Base-by-base conservation (phyloP, 2,797 vertebrate species). In the Dallia pectoralis region DNA sequence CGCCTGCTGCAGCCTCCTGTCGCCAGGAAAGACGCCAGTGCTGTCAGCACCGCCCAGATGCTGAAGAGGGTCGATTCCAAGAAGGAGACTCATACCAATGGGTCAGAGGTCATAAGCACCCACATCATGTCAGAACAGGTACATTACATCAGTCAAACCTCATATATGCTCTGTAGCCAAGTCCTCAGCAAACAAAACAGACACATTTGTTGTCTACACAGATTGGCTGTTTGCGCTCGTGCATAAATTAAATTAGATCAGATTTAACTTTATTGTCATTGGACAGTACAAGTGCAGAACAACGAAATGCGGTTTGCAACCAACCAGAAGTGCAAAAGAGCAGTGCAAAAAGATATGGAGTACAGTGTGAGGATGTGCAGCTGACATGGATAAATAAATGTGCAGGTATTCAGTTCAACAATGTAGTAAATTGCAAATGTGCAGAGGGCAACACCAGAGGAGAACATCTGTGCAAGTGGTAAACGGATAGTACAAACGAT, bases 41-140 rank as follows among this genome's bases (percentile, higher is more conserved):
- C 93, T 0, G 82, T 93, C 5, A 87, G 70, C 47, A 82, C 86
- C 53, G 92, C 92, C 67, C 93, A 92, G 0, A 91, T 90, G 70
- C 30, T 92, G 73, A 96, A 91, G 92, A 95, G 93, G 86, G 80
- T 89, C 0, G 94, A 96, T 71, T 76, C 85, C 4, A 94, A 90
- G 32, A 72, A 87, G 4, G 92, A 93, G 6, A 30, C 89, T n/a
- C 91, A 93, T 53, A 87, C 89, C 0, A 93, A 93, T 6, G 93
- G 91, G 40, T 90, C 92, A 0, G 91, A 92, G 62, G 61, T 83
- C 27, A 89, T 27, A 27, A 67, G 70, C 74, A 32, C 88, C 64
- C 68, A 82, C 77, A 71, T 87, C 76, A 77, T 73, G 47, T 85
- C 90, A 64, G 82, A 87, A 8, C 93, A 96, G 95, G 95, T 98